These are phyloP conservation scores for Phrynocephalus vlangalii DNA, from an alignment of 2,797 vertebrate species.

Conservation along the genomic window DNA sequence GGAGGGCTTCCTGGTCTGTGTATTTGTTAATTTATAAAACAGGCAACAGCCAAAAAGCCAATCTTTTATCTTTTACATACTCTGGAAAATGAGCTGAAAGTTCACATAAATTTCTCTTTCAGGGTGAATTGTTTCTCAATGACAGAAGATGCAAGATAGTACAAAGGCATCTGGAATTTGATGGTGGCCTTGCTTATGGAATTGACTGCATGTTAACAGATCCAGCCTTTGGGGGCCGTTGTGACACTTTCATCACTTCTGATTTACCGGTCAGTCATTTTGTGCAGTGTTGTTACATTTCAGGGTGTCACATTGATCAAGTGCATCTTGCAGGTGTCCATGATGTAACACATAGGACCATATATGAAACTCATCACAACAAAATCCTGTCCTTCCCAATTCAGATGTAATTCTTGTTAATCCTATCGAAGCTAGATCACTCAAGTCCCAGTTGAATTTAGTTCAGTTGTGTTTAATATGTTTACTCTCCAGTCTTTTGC, in stretches of 20 bases:
- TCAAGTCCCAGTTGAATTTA: background rate
- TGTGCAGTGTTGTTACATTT: background rate
- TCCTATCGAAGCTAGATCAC: no score
- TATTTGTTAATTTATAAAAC: background rate
- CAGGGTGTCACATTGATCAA: background rate
- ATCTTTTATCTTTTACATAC: background rate
- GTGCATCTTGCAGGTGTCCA: background rate
- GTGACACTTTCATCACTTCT: constrained; percentile 79
- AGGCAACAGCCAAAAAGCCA: background rate
- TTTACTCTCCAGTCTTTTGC: background rate
- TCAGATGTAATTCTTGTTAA: background rate
- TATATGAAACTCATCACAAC: background rate
- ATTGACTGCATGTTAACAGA: constrained; percentile 90
- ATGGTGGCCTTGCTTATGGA: constrained; percentile 86
- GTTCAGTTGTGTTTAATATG: background rate
- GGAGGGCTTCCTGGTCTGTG: background rate
- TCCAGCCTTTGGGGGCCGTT: constrained; percentile 89
- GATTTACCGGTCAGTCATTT: constrained; percentile 77
- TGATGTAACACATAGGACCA: background rate
- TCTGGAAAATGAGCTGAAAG: background rate
- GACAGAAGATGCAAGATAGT: constrained; percentile 82
- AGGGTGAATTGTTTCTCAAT: constrained; percentile 90
- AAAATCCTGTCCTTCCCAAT: background rate
- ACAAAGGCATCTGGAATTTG: constrained; percentile 87
- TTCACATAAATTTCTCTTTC: background rate